Base-by-base conservation (phyloP, 2,113 vertebrate genomes). In the Corapipo altera region DNA sequence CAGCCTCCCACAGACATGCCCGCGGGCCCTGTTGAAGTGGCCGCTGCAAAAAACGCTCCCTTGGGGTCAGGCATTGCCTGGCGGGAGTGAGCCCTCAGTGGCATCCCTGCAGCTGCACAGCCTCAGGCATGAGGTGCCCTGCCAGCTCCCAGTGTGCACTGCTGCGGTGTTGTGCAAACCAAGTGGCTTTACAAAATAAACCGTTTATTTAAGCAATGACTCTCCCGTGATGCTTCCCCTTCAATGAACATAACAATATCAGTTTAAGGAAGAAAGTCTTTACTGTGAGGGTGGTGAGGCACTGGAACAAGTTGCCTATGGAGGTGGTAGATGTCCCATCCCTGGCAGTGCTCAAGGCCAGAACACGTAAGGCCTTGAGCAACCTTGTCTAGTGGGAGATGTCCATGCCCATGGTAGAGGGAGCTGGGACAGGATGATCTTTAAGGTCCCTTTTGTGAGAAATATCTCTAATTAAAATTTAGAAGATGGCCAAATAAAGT, bases 1-100 rank as follows among this genome's bases (percentile, higher is more conserved):
- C 33, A 1, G 9, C 7, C 3, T 49, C 24, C 3, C 27, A 2
- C 12, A 15, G 27, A 4, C 11, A 2, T 3, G 0, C 20, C n/a
- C 6, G 11, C 9, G 35, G 28, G 32, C 13, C 28, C 15, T 5
- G 23, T 9, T 4, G 43, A 43, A 54, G n/a, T 2, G 11, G 21
- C 24, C 48, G 0, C 28, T 24, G 46, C 51, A 14, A 46, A 58
- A 65, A 62, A 23, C 6, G 1, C 5, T 24, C 5, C 41, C 5
- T 8, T 73, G 33, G 30, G 44, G 37, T 17, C 18, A 0, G 49
- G 33, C 44, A 20, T 37, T 13, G 20, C 18, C 21, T 62, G 51
- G 49, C 2, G 1, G 58, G 49, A 43, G 11, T 0, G 27, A 67
- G 27, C 2, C 18, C 3, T 15, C 3, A 1, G 15, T 24, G n/a